These are phyloP conservation scores for Benitochromis conjunctus DNA, from an alignment of 2,113 vertebrate species.

Conservation along the genomic window DNA sequence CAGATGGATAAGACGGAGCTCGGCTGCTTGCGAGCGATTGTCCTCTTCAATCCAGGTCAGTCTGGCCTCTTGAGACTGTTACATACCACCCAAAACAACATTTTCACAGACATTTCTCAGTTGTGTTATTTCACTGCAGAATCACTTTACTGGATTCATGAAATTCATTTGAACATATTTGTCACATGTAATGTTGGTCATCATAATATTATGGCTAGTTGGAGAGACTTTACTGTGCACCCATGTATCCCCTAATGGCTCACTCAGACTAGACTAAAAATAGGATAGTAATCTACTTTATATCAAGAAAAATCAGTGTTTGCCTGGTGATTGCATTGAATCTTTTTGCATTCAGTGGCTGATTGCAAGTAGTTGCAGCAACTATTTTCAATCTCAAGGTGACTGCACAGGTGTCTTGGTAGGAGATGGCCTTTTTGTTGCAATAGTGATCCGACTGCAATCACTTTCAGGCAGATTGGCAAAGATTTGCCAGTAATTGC, in stretches of 20 bases:
- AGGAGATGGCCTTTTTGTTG: background rate
- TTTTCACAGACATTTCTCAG: background rate
- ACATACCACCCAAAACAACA: background rate
- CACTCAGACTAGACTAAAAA: background rate
- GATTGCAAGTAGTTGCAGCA: background rate
- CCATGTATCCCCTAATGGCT: background rate
- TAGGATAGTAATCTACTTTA: background rate
- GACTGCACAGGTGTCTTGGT: background rate
- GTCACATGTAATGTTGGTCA: background rate
- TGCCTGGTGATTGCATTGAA: accelerated
- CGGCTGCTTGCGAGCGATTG: conserved; percentile 91
- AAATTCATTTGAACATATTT: background rate
- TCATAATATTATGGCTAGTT: background rate
- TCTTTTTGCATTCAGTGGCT: background rate
- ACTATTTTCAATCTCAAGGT: background rate
- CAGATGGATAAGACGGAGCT: conserved; percentile 97
- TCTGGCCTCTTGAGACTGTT: background rate
- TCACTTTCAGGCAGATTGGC: too few species aligned
- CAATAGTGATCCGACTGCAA: background rate
- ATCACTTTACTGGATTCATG: background rate
- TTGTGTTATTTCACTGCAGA: background rate
- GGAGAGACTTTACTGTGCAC: background rate
- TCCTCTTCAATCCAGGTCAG: conserved; percentile 93
- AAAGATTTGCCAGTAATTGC: too few species aligned
- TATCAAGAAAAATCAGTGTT: accelerated